Conservation (phyloP, 2,797 vertebrate genomes). For the Centroberyx gerrardi region DNA sequence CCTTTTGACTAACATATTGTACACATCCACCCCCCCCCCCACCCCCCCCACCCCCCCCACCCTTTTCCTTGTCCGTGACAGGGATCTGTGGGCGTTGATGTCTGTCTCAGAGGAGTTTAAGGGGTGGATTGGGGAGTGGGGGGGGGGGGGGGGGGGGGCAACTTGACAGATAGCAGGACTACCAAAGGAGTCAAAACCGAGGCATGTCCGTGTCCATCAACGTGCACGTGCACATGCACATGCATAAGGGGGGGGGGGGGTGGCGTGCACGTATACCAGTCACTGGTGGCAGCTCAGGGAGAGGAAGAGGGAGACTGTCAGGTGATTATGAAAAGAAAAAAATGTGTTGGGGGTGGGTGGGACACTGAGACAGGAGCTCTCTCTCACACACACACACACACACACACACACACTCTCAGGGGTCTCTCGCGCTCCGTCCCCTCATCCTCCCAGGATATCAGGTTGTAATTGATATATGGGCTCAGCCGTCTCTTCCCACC, state of each 20-base stretch:
- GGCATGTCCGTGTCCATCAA: constrained; percentile 55
- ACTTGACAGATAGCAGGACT: constrained; percentile 62
- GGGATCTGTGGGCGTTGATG: constrained; percentile 65
- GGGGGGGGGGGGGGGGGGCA: constrained; percentile 12
- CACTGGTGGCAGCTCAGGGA: constrained; percentile 11
- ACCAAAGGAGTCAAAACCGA: constrained; percentile 53
- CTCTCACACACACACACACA: constrained; percentile 18
- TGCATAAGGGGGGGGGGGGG: background rate
- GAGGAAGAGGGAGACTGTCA: constrained; percentile 34
- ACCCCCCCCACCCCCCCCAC: background rate
- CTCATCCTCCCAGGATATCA: constrained; percentile 77
- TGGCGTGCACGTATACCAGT: background rate
- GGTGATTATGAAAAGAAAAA: constrained; percentile 37
- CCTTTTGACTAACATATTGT: constrained; percentile 74
- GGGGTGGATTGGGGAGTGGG: constrained; percentile 1
- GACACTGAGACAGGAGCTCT: constrained; percentile 8
- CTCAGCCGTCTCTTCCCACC: constrained; percentile 73
- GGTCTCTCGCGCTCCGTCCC: constrained; percentile 64
- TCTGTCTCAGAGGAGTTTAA: constrained; percentile 66
- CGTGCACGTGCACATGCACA: background rate
- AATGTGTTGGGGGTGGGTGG: constrained; percentile 6
- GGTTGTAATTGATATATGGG: constrained; percentile 85
- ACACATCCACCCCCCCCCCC: constrained; percentile 53
- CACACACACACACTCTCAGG: constrained; percentile 34
- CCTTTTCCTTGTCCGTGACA: constrained; percentile 54